Conservation (phyloP, 2,888 invertebrate species). For the Meloe dianella region DNA sequence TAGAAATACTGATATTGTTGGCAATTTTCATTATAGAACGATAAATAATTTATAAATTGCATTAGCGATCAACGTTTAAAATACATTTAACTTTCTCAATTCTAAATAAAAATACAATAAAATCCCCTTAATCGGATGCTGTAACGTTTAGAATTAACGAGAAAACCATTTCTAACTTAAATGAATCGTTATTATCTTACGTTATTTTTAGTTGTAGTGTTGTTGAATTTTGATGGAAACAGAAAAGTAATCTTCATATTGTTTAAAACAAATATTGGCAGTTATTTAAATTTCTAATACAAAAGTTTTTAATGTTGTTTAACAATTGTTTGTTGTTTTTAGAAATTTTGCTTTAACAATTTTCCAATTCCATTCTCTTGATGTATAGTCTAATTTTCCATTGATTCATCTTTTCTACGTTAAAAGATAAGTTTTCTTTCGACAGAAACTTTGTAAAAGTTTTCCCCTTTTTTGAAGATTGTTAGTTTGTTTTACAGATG, state of each 20-base stretch:
- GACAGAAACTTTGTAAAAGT: not conserved
- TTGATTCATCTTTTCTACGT: constrained; percentile 2
- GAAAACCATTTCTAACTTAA: not conserved
- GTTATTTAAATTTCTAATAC: not conserved
- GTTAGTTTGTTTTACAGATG: constrained; percentile 11
- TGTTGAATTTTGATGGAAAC: not conserved
- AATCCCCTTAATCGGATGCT: not conserved
- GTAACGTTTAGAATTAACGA: not conserved
- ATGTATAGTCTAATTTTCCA: not conserved
- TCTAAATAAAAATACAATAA: not conserved
- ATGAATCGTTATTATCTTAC: not conserved
- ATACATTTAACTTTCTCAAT: constrained; percentile 20
- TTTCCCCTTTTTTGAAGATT: not conserved
- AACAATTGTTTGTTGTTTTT: not conserved
- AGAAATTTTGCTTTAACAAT: not conserved
- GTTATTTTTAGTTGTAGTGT: not conserved
- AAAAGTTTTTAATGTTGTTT: constrained; percentile 2
- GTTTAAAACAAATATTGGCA: not conserved
- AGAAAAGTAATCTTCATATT: not conserved
- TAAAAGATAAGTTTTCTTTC: not conserved
- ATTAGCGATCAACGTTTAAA: constrained; percentile 26
- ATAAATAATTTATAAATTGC: not conserved
- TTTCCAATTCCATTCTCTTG: not conserved
- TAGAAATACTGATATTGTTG: constrained; percentile 15
- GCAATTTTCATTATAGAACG: no score